Percentiles rank a stretch among this genome's conserved stretches.
These are phyloP conservation scores for Phrynocephalus guinanensis DNA, from an alignment of 2,797 vertebrate genomes.

Conservation along the genomic window DNA sequence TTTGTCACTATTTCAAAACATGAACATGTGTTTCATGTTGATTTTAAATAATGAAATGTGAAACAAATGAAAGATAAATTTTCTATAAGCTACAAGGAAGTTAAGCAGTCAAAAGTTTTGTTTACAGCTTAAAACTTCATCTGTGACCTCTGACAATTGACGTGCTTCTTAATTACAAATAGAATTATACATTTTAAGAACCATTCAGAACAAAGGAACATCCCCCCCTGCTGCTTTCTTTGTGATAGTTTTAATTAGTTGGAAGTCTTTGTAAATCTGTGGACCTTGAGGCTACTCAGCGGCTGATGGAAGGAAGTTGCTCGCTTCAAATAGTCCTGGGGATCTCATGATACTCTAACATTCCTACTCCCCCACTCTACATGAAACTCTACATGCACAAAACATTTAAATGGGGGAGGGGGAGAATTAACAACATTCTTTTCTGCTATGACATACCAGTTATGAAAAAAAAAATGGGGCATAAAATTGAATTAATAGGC, in stretches of 20 bases:
- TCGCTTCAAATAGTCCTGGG: constrained; percentile 67
- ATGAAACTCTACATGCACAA: constrained; percentile 45
- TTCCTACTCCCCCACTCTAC: constrained; percentile 21
- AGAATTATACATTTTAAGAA: constrained; percentile 75
- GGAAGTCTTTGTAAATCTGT: constrained; percentile 63
- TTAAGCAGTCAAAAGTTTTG: constrained; percentile 71
- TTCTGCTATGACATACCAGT: constrained; percentile 41
- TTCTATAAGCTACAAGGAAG: constrained; percentile 71
- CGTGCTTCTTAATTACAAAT: constrained; percentile 73
- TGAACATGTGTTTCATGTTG: constrained; percentile 73
- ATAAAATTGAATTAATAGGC: constrained; percentile 66
- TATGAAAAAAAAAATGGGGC: constrained; percentile 52
- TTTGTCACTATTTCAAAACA: constrained; percentile 70
- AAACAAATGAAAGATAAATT: constrained; percentile 76
- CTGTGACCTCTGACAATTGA: constrained; percentile 67
- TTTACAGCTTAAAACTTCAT: constrained; percentile 72
- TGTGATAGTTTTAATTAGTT: constrained; percentile 74
- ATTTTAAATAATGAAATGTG: constrained; percentile 75
- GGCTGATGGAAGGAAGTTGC: constrained; percentile 59
- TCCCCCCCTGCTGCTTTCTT: constrained; percentile 55
- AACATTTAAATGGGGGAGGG: constrained; percentile 42
- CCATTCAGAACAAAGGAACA: constrained; percentile 62
- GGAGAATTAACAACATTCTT: constrained; percentile 34
- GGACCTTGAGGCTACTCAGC: constrained; percentile 62
- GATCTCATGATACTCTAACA: constrained; percentile 41